Percentiles rank a stretch among this genome's conserved stretches.
Conservation (phyloP, 2,888 invertebrate genomes). For the Unio delphinus region DNA sequence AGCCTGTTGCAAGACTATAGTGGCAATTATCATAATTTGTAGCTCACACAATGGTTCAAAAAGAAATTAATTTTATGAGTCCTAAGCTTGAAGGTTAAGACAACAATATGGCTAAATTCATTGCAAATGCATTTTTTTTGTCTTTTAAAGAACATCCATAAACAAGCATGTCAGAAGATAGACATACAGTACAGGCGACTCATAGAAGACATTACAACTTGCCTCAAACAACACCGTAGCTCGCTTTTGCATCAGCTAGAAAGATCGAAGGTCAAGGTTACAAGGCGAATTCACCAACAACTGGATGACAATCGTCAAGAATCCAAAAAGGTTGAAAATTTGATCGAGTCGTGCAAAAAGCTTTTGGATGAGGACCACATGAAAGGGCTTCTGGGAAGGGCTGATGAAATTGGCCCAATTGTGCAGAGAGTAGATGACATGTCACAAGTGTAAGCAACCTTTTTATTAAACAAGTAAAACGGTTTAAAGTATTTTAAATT, state of each 20-base stretch:
- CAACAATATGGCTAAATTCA: not conserved
- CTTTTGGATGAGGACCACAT: slow-evolving; percentile 46
- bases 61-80: not conserved
- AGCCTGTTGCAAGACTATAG: too few relatives aligned
- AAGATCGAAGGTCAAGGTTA: slow-evolving; percentile 30
- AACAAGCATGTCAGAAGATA: slow-evolving; percentile 48
- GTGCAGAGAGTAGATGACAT: slow-evolving; percentile 28
- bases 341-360: slow-evolving; percentile 47
- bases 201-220: slow-evolving; percentile 52
- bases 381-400: slow-evolving; percentile 44
- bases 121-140: not conserved
- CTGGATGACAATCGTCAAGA: slow-evolving; percentile 39
- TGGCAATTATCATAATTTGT: too few relatives aligned
- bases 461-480: too few relatives aligned
- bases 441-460: slow-evolving; percentile 7
- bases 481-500: too few relatives aligned
- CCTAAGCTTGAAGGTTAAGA: not conserved
- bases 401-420: slow-evolving; percentile 42
- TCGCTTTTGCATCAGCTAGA: slow-evolving; percentile 29
- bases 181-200: slow-evolving; percentile 54
- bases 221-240: slow-evolving; percentile 50
- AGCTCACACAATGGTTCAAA: too few relatives aligned
- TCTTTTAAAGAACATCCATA: slow-evolving; percentile 45
- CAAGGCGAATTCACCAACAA: slow-evolving; percentile 34
- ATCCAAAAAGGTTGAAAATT: slow-evolving; percentile 41